Base-by-base conservation (phyloP, 2,113 vertebrate genomes). In the Peromyscus leucopus region DNA sequence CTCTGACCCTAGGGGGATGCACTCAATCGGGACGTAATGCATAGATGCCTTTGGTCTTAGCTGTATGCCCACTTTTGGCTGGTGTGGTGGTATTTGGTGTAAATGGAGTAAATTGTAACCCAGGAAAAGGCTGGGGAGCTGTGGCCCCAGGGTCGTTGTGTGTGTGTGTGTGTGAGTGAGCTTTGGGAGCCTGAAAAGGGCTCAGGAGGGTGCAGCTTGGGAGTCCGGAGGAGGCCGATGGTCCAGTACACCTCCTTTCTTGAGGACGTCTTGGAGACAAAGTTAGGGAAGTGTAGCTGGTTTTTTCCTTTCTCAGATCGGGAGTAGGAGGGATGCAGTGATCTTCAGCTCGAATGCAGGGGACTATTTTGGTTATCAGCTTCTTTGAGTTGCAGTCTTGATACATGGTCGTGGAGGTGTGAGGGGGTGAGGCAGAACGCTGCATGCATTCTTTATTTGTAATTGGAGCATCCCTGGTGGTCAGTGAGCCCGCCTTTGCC, bases 251-350 rank as follows among this genome's bases (percentile, higher is more conserved):
- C 63, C 67, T 87, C 31, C 85, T 83, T 86, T 91, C 15, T 72
- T 86, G 88, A 95, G 48, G 63, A 17, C 94, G 21, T 22, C 31
- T 78, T 19, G 11, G 26, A 71, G 91, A 3, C 59, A 28, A n/a
- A 42, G 57, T 12, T 31, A 67, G 24, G 26, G 48, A 76, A 85
- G 31, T 55, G 42, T 89, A 61, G 59, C 46, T 31, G 8, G 74
- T 75, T 61, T 17, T 24, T 31, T 36, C 10, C 26, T 65, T 21
- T 21, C 24, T 83, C 71, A 72, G 57, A 7, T 93, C 28, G 48
- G 83, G 87, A 95, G 24, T 95, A 72, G 84, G 85, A 95, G 42
- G 79, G 46, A 42, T 91, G 89, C 36, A 22, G 59, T 46, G 57
- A 92, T 82, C 71, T 82, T 89, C 51, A 69, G 48, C 88, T 55